phyloP scores from a whole-genome alignment of 2,113 vertebrate species.

The Cervus canadensis region DNA sequence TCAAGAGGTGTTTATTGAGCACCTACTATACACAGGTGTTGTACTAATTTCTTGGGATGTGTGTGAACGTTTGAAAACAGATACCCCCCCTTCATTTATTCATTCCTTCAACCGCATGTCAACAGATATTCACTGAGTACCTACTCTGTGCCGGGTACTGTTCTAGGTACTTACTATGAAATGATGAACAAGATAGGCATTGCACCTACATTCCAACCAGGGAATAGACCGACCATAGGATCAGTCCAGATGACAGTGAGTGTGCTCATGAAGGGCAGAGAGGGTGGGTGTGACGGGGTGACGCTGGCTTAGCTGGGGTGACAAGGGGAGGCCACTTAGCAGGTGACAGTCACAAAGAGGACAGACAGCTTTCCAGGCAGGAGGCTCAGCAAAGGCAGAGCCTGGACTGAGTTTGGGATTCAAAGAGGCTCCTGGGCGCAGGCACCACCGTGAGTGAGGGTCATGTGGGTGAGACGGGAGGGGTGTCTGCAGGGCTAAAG shows the following conservation, averaged over 20 bases:
- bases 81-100: not conserved
- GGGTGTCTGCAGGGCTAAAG: not conserved
- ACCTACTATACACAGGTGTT: not conserved
- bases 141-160: not conserved
- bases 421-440: no score
- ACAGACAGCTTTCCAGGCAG: not conserved
- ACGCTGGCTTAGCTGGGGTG: not conserved
- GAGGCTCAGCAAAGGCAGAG: not conserved
- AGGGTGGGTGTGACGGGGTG: not conserved
- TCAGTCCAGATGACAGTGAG: not conserved
- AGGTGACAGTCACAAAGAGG: not conserved
- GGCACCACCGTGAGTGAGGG: not conserved
- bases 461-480: rapidly evolving
- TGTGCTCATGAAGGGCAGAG: not conserved
- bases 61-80: not conserved
- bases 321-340: not conserved
- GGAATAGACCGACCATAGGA: not conserved
- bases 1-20: not conserved
- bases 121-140: not conserved
- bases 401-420: not conserved
- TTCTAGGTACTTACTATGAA: not conserved
- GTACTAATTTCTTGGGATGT: not conserved
- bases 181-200: not conserved
- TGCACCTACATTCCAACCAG: not conserved
- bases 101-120: not conserved